Evolutionary conservation across 53 echinoderm and acorn worm species (phyloP), one percentile per base, ranked within the genome.

Genomic region (Temnopleurus reevesii): DNA sequence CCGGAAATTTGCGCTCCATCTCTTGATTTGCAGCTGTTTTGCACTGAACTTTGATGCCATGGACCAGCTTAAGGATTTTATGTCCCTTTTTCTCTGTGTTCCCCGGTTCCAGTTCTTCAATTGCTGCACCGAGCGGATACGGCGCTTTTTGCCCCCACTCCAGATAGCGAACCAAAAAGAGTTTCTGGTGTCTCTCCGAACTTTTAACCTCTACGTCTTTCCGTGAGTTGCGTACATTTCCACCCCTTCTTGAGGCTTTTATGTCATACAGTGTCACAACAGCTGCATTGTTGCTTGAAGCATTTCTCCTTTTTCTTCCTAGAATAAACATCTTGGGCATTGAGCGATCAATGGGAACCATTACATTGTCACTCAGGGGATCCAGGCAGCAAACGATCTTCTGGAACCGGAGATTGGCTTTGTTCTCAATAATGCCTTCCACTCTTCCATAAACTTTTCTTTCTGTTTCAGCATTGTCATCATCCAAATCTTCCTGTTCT

Each of bases 371-470:
- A 58, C 81, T 97, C 23, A 77, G 90, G 31, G 87, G 90, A 94
- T 97, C 97, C 12, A 97, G 90, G 55, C 92, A 91, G 89, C 97
- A 97, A 0, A 94, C 97, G 23, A 97, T 51, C 64, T 94, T 93
- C 53, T 85, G 90, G 26, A 92, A 89, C 35, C 89, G 83, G 8
- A 91, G 94, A 45, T 95, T 82, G 3, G 82, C 84, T 27, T 76
- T 89, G 46, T 93, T 83, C 59, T 92, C 89, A 84, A 97, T 47
- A 45, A 97, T 91, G 84, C 91, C 91, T 25, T 64, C 56, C 12
- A 97, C 95, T 26, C 89, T 84, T 47, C 97, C 97, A 89, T 97
- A 97, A 12, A 89, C 90, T 36, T 92, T 91, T 18, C 34, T 77
- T 23, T 96, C 92, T 53, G 66, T 54, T 51, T n/a, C 47, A 41